Base-by-base conservation (phyloP, 2,888 invertebrate genomes). In the Rugalucina vietnamica region DNA sequence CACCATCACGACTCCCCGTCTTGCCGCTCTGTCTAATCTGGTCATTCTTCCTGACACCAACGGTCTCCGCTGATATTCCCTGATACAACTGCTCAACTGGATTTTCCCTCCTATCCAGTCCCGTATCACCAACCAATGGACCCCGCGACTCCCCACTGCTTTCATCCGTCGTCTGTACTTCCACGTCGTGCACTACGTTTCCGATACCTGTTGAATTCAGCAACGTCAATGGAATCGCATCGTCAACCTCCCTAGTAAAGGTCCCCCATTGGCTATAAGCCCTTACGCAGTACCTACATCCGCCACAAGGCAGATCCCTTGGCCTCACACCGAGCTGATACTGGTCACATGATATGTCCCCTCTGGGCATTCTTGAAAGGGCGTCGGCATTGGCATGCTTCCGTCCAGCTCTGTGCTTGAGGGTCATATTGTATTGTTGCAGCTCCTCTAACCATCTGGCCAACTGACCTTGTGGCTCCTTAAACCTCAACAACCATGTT, bases 401-500 rank as follows among this genome's bases (percentile, higher is more conserved):
- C 21, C 1, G 0, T 8, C 77, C 70, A 12, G 77, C 43, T 12
- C 70, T 36, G 39, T 77, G 49, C 50, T 32, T 36, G 10, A 77
- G 21, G 2, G 21, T 14, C 77, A 77, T 77, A 21, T 65, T 77
- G 27, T 77, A 77, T 36, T 65, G 69, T 27, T 69, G 70, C 49
- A 77, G 34, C 29, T 77, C 77, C 34, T 77, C 77, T 34, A 77
- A n/a, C 77, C 77, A 77, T 10, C 77, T 65, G 1, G 77, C 77
- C n/a, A 77, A 39, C 70, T 77, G 77, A 12, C 77, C 77, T 36
- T 77, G 43, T 36, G 57, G 34, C 10, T 77, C 32, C 34, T 69
- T 65, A 34, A 77, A 70, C 24, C 34, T 32, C 21, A 70, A 32
- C 43, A 77, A 70, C 77, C 77, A 77, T n/a, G 10, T 49, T 70